Percentiles rank a stretch among this genome's conserved stretches.
Conservation (phyloP, 2,113 vertebrate genomes). For the Thomomys bottae region DNA sequence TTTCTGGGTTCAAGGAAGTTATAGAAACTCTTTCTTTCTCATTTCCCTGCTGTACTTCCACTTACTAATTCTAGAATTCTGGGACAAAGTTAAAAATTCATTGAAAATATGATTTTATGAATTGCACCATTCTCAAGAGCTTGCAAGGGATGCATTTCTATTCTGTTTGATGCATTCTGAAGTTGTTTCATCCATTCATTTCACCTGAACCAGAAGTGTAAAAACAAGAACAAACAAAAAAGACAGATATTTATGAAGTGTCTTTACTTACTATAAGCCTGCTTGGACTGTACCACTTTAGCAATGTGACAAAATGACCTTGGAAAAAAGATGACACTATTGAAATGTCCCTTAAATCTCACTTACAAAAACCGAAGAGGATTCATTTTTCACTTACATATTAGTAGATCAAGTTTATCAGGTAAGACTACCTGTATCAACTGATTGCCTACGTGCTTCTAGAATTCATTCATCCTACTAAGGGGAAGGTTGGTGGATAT, state of each 20-base stretch:
- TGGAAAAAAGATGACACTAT: background rate
- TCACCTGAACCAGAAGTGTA: background rate
- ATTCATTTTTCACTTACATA: background rate
- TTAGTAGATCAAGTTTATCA: background rate
- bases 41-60: slow-evolving; percentile 27
- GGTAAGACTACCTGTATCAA: background rate
- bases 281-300: background rate
- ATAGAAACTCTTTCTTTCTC: background rate
- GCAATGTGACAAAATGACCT: background rate
- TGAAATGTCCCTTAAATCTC: background rate
- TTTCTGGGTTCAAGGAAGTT: background rate
- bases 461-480: background rate
- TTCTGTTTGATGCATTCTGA: background rate
- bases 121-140: background rate
- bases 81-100: background rate
- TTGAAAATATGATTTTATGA: background rate
- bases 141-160: background rate
- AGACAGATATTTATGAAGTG: background rate
- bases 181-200: background rate
- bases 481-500: background rate
- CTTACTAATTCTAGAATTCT: background rate
- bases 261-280: background rate
- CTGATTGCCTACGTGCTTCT: background rate
- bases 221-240: background rate
- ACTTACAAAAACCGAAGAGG: background rate